Percentiles rank a stretch among this genome's conserved stretches.
These are phyloP conservation scores for Idaea biselata DNA, from an alignment of 2,888 invertebrate species.

Conservation along the genomic window DNA sequence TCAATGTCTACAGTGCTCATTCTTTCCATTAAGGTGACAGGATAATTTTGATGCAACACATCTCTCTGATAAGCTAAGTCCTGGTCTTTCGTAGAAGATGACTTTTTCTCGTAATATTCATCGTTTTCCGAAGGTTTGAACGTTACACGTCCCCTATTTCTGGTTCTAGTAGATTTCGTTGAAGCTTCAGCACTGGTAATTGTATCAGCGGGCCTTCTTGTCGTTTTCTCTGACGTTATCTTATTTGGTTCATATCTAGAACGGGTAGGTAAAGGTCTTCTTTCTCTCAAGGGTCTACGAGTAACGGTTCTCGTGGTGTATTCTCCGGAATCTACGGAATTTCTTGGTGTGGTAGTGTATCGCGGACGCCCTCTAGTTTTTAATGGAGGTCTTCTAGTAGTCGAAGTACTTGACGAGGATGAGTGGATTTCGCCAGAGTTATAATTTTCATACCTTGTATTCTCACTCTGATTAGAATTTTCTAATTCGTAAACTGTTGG, in stretches of 20 bases:
- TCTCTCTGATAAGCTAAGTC: conserved; percentile 83
- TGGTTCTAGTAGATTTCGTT: conserved; percentile 56
- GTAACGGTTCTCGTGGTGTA: conserved; percentile 64
- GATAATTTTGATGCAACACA: conserved; percentile 83
- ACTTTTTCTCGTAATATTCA: conserved; percentile 52
- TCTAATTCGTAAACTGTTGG: conserved; percentile 39
- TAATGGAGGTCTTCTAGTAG: conserved; percentile 56
- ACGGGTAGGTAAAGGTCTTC: conserved; percentile 66
- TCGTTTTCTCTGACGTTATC: conserved; percentile 61
- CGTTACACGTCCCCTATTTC: conserved; percentile 77
- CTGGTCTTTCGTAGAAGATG: conserved; percentile 49
- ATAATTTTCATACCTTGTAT: conserved; percentile 50
- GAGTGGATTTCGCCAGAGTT: conserved; percentile 42
- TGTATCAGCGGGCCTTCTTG: conserved; percentile 43
- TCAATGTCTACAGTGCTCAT: conserved; percentile 72
- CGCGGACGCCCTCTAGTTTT: conserved; percentile 65
- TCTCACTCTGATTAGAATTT: conserved; percentile 44
- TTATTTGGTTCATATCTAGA: conserved; percentile 64
- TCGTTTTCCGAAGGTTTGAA: conserved; percentile 70
- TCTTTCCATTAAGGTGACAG: conserved; percentile 77
- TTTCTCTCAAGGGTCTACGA: conserved; percentile 76
- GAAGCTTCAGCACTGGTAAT: conserved; percentile 46
- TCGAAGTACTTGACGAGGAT: conserved; percentile 52
- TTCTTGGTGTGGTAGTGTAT: conserved; percentile 62
- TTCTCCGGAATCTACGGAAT: conserved; percentile 56